Conservation (phyloP, 2,113 vertebrate genomes). For the Seriola quinqueradiata region DNA sequence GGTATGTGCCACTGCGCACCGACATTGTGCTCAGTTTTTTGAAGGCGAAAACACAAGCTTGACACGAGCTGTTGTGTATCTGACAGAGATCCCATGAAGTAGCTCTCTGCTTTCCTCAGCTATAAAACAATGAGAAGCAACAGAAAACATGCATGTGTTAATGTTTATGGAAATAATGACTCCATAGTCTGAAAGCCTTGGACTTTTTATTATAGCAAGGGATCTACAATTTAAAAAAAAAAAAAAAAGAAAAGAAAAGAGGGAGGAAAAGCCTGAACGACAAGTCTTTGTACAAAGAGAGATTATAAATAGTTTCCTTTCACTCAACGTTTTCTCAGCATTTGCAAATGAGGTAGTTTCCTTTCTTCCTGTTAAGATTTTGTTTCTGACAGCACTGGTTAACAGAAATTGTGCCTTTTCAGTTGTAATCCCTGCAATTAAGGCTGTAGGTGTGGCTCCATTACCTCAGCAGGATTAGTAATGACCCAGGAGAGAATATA, state of each 20-base stretch:
- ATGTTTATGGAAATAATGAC: slow-evolving; percentile 22
- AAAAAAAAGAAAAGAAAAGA: background rate
- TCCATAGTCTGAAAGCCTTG: background rate
- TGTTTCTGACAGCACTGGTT: slow-evolving; percentile 57
- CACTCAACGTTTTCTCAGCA: slow-evolving; percentile 28
- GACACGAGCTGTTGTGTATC: background rate
- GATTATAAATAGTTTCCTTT: slow-evolving; percentile 52
- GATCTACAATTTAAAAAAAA: slow-evolving; percentile 17
- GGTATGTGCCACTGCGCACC: background rate
- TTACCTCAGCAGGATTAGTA: slow-evolving; percentile 75
- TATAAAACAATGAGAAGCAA: background rate
- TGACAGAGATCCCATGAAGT: background rate
- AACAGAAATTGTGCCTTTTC: slow-evolving; percentile 64
- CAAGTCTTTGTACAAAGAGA: slow-evolving; percentile 6
- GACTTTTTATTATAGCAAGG: background rate
- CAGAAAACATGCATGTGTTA: slow-evolving; percentile 16
- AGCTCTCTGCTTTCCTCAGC: background rate
- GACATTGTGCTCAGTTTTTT: background rate
- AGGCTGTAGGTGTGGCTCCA: slow-evolving; percentile 72
- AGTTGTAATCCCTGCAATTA: slow-evolving; percentile 79
- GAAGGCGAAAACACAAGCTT: background rate
- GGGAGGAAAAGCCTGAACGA: slow-evolving; percentile 14
- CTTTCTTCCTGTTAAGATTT: slow-evolving; percentile 63
- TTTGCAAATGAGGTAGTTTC: slow-evolving; percentile 60
- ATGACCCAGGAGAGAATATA: slow-evolving; percentile 77